Evolutionary conservation across 2,888 invertebrate species (phyloP), one percentile per base, ranked within the genome.

Genomic region (Actias luna): DNA sequence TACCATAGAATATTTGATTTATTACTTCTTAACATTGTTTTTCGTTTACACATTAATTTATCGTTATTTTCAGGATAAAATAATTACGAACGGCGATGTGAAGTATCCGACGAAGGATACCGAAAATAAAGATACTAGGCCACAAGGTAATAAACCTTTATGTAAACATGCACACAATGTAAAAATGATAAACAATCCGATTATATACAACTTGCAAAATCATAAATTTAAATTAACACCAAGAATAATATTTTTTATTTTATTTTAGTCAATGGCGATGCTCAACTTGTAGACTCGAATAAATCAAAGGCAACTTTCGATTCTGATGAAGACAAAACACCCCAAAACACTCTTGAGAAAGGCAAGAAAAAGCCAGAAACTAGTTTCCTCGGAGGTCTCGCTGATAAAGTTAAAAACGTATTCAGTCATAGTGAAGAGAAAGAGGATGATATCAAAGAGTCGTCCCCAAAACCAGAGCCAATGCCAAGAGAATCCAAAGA

Each of bases 251-350:
- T 33, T 29, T 33, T 36, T 59, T 60, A 60, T 63, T 62, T 46
- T 72, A 46, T 65, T 72, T 65, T 79, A 93, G 92, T 87, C 7
- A 93, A 93, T 66, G 93, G 93, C 22, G 88, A 88, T 60, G 81
- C 88, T 14, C 79, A 91, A 33, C 89, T 92, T 67, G 87, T 91
- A 18, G 91, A 92, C 67, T 91, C 92, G 2, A 94, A 94, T 79
- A 93, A 93, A 69, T 88, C 89, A 39, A 93, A 93, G 75, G 92
- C 94, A 1, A 92, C 93, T 1, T 92, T 94, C 64, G 93, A 94
- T 71, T 94, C 94, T 0, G 93, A 93, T 58, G 92, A 93, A 73
- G 93, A 93, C 62, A 93, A 93, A 74, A 93, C 93, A 16, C 91
- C 93, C 7, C 92, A 92, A 79, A 93, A 93, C 64, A 91, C 94